phyloP scores from a whole-genome alignment of 23 tunicate species.

The Trididemnum clinides region DNA sequence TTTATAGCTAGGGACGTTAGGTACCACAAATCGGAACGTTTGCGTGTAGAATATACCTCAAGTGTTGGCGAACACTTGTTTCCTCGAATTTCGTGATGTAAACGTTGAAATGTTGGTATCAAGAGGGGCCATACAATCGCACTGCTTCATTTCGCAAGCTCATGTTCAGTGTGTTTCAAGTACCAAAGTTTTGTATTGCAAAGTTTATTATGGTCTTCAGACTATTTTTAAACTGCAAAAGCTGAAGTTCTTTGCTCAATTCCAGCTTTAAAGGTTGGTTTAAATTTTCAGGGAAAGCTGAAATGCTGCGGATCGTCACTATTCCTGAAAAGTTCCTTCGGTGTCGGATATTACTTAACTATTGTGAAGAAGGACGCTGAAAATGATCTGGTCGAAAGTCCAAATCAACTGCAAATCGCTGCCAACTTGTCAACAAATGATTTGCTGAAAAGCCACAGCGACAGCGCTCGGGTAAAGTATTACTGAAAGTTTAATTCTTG shows the following conservation, averaged over 20 bases:
- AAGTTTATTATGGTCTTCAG: no score
- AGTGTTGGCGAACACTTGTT: no score
- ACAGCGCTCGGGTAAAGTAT: constrained; percentile 15
- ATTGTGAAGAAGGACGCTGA: constrained; percentile 45
- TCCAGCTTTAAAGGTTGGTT: background rate
- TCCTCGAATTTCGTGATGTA: no score
- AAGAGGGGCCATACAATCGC: no score
- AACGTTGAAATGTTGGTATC: no score
- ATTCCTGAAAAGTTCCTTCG: constrained; percentile 81
- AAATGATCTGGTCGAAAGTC: background rate
- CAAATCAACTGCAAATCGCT: background rate
- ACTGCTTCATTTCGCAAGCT: background rate
- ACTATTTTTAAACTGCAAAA: no score
- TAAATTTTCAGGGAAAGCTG: constrained; percentile 66
- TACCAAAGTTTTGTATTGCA: no score
- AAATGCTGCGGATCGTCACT: constrained; percentile 98
- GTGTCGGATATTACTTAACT: constrained; percentile 95
- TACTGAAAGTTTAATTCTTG: no score
- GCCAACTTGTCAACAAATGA: background rate
- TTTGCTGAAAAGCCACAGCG: constrained; percentile 6
- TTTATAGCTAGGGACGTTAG: no score
- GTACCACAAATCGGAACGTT: no score
- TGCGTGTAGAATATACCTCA: no score
- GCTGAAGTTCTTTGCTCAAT: no score
- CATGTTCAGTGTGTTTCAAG: background rate